Percentiles rank a stretch among this genome's conserved stretches.
Conservation (phyloP, 2,888 invertebrate species). For the Lycaena phlaeas region DNA sequence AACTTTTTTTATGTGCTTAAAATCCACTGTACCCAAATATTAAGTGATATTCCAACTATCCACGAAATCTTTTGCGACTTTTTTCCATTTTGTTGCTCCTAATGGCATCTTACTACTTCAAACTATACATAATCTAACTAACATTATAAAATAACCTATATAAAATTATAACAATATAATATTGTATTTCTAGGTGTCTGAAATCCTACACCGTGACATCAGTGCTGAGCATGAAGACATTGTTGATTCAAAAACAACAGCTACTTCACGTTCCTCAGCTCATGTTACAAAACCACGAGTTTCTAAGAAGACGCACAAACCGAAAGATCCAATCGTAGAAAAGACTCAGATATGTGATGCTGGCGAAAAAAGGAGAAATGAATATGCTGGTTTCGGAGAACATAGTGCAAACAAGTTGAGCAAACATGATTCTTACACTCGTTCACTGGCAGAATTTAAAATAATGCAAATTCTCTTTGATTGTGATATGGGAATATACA, state of each 20-base stretch:
- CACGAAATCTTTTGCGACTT: constrained; percentile 13
- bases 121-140: too few species aligned
- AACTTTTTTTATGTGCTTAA: too few species aligned
- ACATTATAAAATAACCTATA: too few species aligned
- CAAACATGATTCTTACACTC: constrained; percentile 19
- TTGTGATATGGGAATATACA: constrained; percentile 13
- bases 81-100: too few species aligned
- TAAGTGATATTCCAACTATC: constrained; percentile 14
- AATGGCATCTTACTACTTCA: too few species aligned
- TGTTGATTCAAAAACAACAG: not conserved
- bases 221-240: not conserved
- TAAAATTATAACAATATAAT: too few species aligned
- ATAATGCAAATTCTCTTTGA: constrained; percentile 18
- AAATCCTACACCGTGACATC: not conserved
- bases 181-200: too few species aligned
- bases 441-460: constrained; percentile 18
- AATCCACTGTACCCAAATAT: constrained; percentile 11
- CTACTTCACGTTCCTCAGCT: not conserved
- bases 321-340: constrained; percentile 15
- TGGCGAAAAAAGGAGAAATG: constrained; percentile 13
- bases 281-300: not conserved
- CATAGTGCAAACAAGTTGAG: constrained; percentile 18
- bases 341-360: constrained; percentile 13
- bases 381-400: constrained; percentile 18
- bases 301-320: not conserved